A percentile compares a stretch with the other conserved stretches of the same genome.
phyloP scores from a whole-genome alignment of 2,113 vertebrate genomes.

The Peucedramus taeniatus region DNA sequence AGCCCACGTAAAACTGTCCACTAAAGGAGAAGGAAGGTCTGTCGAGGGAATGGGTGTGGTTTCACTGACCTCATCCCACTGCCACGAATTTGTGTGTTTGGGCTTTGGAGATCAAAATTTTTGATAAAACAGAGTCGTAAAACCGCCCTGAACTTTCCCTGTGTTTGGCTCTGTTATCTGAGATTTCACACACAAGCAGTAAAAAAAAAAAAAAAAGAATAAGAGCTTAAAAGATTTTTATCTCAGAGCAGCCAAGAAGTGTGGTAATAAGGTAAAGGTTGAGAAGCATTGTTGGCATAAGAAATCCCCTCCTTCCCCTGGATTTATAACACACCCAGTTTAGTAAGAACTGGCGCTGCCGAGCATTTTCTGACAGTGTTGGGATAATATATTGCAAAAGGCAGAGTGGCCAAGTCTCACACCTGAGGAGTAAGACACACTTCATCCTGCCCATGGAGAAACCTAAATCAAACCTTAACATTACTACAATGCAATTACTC shows the following conservation, averaged over 20 bases:
- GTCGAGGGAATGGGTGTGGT: slow-evolving; percentile 37
- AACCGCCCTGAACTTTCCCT: slow-evolving; percentile 46
- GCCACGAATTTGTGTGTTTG: not conserved
- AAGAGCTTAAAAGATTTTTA: slow-evolving; percentile 37
- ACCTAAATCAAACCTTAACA: slow-evolving; percentile 58
- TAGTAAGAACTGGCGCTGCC: slow-evolving; percentile 60
- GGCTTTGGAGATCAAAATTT: slow-evolving; percentile 30
- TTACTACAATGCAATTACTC: slow-evolving; percentile 12
- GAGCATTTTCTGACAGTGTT: slow-evolving; percentile 48
- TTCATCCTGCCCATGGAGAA: slow-evolving; percentile 51
- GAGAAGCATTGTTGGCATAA: slow-evolving; percentile 63
- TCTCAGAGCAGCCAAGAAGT: slow-evolving; percentile 52
- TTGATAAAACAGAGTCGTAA: slow-evolving; percentile 35
- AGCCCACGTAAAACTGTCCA: not conserved
- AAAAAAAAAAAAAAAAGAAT: not conserved
- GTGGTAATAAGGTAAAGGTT: slow-evolving; percentile 73
- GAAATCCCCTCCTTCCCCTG: slow-evolving; percentile 45
- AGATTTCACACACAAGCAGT: slow-evolving; percentile 47
- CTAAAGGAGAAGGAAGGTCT: not conserved
- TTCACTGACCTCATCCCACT: slow-evolving; percentile 40
- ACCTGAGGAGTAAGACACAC: slow-evolving; percentile 63
- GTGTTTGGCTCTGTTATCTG: slow-evolving; percentile 19
- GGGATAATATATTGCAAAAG: slow-evolving; percentile 62
- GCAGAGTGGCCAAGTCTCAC: slow-evolving; percentile 69
- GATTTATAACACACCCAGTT: slow-evolving; percentile 65